Base-by-base conservation (phyloP, 2,797 vertebrate species). In the Clarias pachynema region DNA sequence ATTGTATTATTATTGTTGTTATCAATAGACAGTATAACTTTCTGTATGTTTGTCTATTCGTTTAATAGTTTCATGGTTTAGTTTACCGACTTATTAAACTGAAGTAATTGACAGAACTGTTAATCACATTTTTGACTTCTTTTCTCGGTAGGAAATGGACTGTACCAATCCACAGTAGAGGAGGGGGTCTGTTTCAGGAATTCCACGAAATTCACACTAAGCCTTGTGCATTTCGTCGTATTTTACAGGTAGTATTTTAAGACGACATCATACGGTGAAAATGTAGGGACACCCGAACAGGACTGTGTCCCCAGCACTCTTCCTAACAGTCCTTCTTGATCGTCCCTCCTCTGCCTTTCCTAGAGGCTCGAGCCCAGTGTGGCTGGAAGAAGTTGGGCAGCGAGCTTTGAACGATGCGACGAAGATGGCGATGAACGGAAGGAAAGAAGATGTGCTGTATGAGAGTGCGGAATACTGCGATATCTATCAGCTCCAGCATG, bases 391-490 rank as follows among this genome's bases (percentile, higher is more conserved):
- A 95, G 94, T 95, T 94, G 57, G 92, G 88, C 91, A 85, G 86
- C 89, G 92, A 92, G 93, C 94, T 93, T 91, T 86, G 87, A 91
- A 90, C 89, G 90, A 91, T 90, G 89, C 90, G 89, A 91, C 88
- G 88, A 95, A 94, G 95, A 96, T 96, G 95, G 94, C 95, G 94
- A 91, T 96, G 93, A 94, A 95, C 90, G 93, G 95, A 60, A 94
- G 92, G 90, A 94, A 89, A 88, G 92, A 91, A 86, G 93, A 94
- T 93, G 90, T 93, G 37, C 94, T 93, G 89, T 95, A 94, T 91
- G 94, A 94, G 91, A 91, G 92, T 85, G 93, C 93, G 79, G 90
- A 93, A 0, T 95, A 91, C 88, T 95, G 93, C 93, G 93, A 91
- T 89, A 91, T 93, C 88, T 95, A 93, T 89, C 93, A 86, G 5